Conservation (phyloP, 2,113 vertebrate genomes). For the Rhea americana region DNA sequence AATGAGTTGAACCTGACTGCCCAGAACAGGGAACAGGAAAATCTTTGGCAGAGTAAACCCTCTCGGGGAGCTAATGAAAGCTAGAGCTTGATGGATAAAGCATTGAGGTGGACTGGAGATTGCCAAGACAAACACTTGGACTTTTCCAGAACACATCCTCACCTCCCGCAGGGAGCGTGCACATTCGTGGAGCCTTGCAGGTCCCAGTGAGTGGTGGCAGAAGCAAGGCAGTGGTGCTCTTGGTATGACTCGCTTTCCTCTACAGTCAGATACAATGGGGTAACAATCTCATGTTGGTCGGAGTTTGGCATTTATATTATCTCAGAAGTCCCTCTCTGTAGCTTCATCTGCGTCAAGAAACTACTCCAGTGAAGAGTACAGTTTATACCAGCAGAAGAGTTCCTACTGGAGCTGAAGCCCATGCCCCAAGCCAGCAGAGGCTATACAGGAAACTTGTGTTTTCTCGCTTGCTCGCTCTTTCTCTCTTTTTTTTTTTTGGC, state of each 20-base stretch:
- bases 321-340: neutral
- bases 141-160: neutral
- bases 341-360: neutral
- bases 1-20: slow-evolving; percentile 3
- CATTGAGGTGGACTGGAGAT: neutral
- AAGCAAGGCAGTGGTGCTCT: neutral
- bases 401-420: neutral
- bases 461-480: fast-evolving
- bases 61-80: slow-evolving; percentile 6
- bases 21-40: neutral
- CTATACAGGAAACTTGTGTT: neutral
- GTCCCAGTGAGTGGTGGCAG: neutral
- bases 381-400: neutral
- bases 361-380: neutral
- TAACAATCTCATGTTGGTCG: neutral
- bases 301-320: neutral
- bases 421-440: neutral
- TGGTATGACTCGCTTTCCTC: neutral
- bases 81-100: neutral
- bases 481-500: neutral
- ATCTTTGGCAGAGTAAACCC: neutral
- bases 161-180: neutral
- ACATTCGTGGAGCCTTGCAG: neutral
- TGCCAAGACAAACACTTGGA: neutral
- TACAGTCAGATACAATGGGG: too few species aligned